Conservation (phyloP, 1,140 invertebrate species). For the Chrysoperla carnea region DNA sequence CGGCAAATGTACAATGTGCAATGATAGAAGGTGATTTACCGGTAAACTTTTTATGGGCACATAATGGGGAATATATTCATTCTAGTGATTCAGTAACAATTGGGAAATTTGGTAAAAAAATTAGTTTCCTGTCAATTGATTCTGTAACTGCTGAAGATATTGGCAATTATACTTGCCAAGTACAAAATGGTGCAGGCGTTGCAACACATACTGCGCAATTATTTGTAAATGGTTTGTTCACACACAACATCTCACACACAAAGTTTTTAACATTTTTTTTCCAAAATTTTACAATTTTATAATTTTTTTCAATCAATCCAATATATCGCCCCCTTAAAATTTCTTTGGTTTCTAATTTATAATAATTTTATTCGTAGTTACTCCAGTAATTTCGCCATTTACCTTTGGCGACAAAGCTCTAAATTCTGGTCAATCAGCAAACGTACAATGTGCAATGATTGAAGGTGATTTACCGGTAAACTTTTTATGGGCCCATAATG, state of each 20-base stretch:
- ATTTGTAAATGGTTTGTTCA: constrained; percentile 36
- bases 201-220: constrained; percentile 39
- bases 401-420: constrained; percentile 25
- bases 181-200: constrained; percentile 36
- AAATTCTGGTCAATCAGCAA: constrained; percentile 34
- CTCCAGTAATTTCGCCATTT: constrained; percentile 31
- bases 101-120: constrained; percentile 8
- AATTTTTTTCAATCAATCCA: neutral
- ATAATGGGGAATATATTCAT: constrained; percentile 28
- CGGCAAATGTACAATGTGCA: constrained; percentile 38
- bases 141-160: constrained; percentile 25
- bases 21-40: constrained; percentile 46
- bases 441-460: constrained; percentile 25
- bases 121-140: constrained; percentile 20
- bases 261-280: neutral
- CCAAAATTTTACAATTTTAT: too few relatives aligned
- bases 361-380: constrained; percentile 18
- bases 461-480: constrained; percentile 16
- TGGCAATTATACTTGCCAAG: constrained; percentile 41
- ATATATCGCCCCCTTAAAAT: neutral
- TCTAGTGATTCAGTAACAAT: constrained; percentile 8
- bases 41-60: constrained; percentile 38
- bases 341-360: neutral
- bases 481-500: constrained; percentile 27
- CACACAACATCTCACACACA: neutral